phyloP scores from a whole-genome alignment of 2,797 vertebrate genomes.

The Mastacembelus armatus region DNA sequence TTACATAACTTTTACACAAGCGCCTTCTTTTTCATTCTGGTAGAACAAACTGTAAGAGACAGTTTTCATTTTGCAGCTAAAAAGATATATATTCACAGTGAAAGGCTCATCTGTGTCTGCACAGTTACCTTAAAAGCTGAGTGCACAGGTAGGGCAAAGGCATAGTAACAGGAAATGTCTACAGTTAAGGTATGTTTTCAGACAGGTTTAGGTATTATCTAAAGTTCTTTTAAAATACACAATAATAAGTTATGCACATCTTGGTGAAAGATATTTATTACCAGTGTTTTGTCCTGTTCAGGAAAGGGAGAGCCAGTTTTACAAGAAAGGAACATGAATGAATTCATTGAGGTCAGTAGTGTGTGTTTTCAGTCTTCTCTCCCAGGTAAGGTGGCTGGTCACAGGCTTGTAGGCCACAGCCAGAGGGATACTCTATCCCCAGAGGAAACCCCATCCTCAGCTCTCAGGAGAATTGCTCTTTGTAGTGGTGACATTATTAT shows the following conservation, averaged over 20 bases:
- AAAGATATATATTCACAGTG: too few species aligned
- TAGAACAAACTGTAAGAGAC: not conserved
- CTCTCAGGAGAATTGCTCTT: constrained; percentile 69
- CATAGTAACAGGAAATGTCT: not conserved
- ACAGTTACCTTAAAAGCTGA: too few species aligned
- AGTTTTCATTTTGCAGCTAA: too few species aligned
- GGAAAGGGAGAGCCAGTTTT: not conserved
- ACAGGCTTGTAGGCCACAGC: constrained; percentile 51
- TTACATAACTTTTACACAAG: not conserved
- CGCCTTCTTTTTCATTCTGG: not conserved
- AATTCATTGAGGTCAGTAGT: constrained; percentile 28
- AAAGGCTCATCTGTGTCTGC: too few species aligned
- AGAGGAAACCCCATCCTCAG: constrained; percentile 76
- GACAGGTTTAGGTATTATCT: too few species aligned
- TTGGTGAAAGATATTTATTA: not conserved
- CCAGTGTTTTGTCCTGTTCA: constrained; percentile 1
- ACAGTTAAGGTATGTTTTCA: not conserved
- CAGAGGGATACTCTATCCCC: constrained; percentile 73
- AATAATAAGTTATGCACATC: too few species aligned
- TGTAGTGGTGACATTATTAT: constrained; percentile 68
- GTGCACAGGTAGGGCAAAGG: too few species aligned
- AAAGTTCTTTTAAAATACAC: too few species aligned
- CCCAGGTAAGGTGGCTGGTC: constrained; percentile 27
- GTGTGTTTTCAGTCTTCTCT: constrained; percentile 19
- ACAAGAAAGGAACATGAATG: constrained; percentile 8